A percentile compares a stretch with the other conserved stretches of the same genome.
Evolutionary conservation across 2,113 vertebrate genomes (phyloP).

Genomic region (Scomber colias): DNA sequence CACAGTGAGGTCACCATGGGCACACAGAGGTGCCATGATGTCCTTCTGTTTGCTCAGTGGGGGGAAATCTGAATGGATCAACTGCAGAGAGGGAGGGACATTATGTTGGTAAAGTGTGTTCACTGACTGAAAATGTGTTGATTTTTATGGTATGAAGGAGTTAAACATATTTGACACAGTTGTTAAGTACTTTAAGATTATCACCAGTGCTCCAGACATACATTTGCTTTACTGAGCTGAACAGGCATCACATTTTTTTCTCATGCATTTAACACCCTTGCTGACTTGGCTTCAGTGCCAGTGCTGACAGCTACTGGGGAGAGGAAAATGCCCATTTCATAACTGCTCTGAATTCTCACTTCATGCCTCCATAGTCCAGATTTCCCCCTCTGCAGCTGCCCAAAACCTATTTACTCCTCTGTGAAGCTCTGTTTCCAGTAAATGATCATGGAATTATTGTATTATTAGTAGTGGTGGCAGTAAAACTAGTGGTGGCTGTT

Average conservation of each 20-base stretch:
- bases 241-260: slow-evolving; percentile 50
- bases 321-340: slow-evolving; percentile 30
- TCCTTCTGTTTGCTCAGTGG: slow-evolving; percentile 44
- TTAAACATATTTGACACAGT: slow-evolving; percentile 13
- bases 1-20: slow-evolving; percentile 75
- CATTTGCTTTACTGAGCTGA: background rate
- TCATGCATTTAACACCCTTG: slow-evolving; percentile 34
- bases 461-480: too few species aligned
- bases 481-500: too few species aligned
- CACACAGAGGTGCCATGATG: slow-evolving; percentile 61
- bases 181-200: background rate
- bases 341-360: slow-evolving; percentile 17
- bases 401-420: background rate
- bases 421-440: background rate
- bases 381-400: slow-evolving; percentile 15
- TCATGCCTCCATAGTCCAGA: slow-evolving; percentile 5
- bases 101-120: too few species aligned
- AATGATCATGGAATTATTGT: too few species aligned
- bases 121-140: too few species aligned
- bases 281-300: slow-evolving; percentile 26
- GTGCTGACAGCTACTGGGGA: slow-evolving; percentile 52
- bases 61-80: slow-evolving; percentile 51
- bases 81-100: slow-evolving; percentile 14
- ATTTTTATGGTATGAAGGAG: background rate
- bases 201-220: background rate